Evolutionary conservation across 2,113 vertebrate genomes (phyloP).

Genomic region (Thymallus thymallus): DNA sequence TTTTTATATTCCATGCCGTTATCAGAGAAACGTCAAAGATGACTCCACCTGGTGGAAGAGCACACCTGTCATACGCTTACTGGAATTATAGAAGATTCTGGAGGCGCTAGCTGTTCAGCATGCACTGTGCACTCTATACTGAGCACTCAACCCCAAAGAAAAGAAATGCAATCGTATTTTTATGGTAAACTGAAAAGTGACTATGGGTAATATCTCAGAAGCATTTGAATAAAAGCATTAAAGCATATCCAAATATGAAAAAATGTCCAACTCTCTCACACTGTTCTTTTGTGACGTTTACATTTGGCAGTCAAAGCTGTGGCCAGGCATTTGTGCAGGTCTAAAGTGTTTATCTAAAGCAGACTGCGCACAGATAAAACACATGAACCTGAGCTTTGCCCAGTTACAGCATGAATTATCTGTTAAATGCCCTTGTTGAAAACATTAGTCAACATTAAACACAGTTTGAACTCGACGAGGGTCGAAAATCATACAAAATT

Average conservation of each 20-base stretch:
- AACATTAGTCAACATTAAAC: slow-evolving; percentile 52
- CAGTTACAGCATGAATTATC: slow-evolving; percentile 56
- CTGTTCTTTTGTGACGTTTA: slow-evolving; percentile 63
- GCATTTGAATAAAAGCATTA: slow-evolving; percentile 80
- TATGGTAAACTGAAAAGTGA: slow-evolving; percentile 64
- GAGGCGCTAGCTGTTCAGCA: slow-evolving; percentile 39
- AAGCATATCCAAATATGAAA: slow-evolving; percentile 71
- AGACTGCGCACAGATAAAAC: slow-evolving; percentile 51
- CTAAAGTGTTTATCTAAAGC: slow-evolving; percentile 61
- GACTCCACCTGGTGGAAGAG: slow-evolving; percentile 6
- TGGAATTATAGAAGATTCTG: slow-evolving; percentile 19
- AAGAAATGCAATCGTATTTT: slow-evolving; percentile 58
- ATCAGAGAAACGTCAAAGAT: not conserved
- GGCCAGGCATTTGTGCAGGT: slow-evolving; percentile 48
- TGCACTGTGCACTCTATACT: slow-evolving; percentile 41
- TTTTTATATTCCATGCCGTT: slow-evolving; percentile 17
- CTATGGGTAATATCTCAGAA: slow-evolving; percentile 59
- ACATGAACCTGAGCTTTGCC: slow-evolving; percentile 24
- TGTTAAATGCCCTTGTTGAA: slow-evolving; percentile 61
- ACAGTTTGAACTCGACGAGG: slow-evolving; percentile 50
- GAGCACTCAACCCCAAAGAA: slow-evolving; percentile 46
- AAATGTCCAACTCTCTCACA: slow-evolving; percentile 25
- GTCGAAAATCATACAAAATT: slow-evolving; percentile 48
- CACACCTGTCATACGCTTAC: slow-evolving; percentile 14
- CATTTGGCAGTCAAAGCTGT: slow-evolving; percentile 84